phyloP scores from a whole-genome alignment of 2,797 vertebrate species.

The Betta splendens region DNA sequence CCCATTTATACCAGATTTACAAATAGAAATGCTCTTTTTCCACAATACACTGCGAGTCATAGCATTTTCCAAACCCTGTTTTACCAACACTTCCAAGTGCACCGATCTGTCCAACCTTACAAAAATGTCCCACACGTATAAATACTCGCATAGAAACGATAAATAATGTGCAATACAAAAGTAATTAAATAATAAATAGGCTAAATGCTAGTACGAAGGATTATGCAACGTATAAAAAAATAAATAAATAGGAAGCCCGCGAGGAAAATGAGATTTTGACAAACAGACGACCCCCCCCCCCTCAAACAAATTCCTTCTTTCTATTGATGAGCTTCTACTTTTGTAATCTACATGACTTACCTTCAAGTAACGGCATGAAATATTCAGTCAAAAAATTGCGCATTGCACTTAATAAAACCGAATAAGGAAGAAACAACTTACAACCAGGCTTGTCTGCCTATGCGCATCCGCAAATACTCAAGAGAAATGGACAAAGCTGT shows the following conservation, averaged over 20 bases:
- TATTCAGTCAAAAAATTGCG: slow-evolving; percentile 76
- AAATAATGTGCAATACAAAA: slow-evolving; percentile 98
- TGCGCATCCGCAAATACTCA: slow-evolving; percentile 74
- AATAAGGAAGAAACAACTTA: slow-evolving; percentile 64
- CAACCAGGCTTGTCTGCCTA: slow-evolving; percentile 70
- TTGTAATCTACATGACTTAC: slow-evolving; percentile 92
- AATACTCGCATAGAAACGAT: slow-evolving; percentile 96
- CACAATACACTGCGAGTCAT: slow-evolving; percentile 85
- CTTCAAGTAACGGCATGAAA: slow-evolving; percentile 91
- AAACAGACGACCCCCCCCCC: slow-evolving; percentile 72
- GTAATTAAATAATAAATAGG: slow-evolving; percentile 98
- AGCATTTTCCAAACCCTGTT: slow-evolving; percentile 78
- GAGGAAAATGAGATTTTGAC: slow-evolving; percentile 69
- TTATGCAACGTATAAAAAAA: slow-evolving; percentile 82
- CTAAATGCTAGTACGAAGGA: slow-evolving; percentile 83
- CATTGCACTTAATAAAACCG: slow-evolving; percentile 83
- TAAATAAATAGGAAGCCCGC: slow-evolving; percentile 91
- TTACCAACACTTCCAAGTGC: slow-evolving; percentile 79
- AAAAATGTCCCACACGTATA: slow-evolving; percentile 91
- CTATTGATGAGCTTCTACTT: slow-evolving; percentile 83
- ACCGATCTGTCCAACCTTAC: slow-evolving; percentile 87
- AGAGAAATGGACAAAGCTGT: slow-evolving; percentile 83
- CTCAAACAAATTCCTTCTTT: slow-evolving; percentile 76
- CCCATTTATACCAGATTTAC: slow-evolving; percentile 78
- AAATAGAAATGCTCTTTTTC: slow-evolving; percentile 70